These are phyloP conservation scores for Phthorimaea operculella DNA, from an alignment of 1,140 invertebrate genomes.

Conservation along the genomic window DNA sequence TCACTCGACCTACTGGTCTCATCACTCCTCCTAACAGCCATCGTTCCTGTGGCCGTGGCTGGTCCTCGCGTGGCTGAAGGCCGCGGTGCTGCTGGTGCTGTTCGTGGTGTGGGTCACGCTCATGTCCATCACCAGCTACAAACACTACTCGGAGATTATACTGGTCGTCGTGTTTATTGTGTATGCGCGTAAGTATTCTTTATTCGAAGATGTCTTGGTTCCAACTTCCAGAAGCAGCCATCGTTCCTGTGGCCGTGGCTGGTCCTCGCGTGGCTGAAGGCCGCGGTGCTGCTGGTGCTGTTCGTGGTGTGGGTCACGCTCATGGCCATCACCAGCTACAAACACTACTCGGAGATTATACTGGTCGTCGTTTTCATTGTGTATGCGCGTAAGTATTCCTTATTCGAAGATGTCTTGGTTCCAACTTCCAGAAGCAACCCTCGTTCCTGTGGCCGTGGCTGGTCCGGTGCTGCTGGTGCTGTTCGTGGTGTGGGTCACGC, in stretches of 20 bases:
- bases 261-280: constrained; percentile 26
- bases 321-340: constrained; percentile 6
- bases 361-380: background rate
- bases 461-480: constrained; percentile 28
- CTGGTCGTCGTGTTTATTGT: background rate
- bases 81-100: constrained; percentile 26
- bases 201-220: background rate
- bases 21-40: too few species aligned
- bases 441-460: constrained; percentile 34
- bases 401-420: background rate
- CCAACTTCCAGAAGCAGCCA: constrained; percentile 33
- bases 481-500: constrained; percentile 16
- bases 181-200: background rate
- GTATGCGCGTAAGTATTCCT: background rate
- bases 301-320: constrained; percentile 18
- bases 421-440: constrained; percentile 33
- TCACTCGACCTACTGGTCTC: too few species aligned
- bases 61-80: constrained; percentile 26
- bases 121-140: constrained; percentile 6
- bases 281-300: constrained; percentile 26
- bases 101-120: constrained; percentile 18
- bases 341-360: background rate
- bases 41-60: constrained; percentile 34
- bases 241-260: constrained; percentile 34
- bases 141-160: background rate